These are phyloP conservation scores for Drosophila pallidifrons DNA, from an alignment of 1,140 invertebrate species.

Conservation along the genomic window DNA sequence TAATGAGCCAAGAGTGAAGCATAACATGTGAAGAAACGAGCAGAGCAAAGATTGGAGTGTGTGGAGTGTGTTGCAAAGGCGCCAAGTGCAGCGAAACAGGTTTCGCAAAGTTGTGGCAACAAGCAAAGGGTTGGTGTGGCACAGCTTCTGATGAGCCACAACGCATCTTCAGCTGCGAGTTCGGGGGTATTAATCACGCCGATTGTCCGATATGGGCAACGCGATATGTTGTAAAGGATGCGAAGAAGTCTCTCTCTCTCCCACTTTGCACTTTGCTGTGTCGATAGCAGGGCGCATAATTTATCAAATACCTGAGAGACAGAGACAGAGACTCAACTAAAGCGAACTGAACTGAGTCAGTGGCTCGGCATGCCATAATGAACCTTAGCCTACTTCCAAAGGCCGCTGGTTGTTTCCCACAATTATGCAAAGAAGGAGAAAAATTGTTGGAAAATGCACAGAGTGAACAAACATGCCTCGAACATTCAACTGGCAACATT, in stretches of 20 bases:
- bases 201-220: conserved; percentile 62
- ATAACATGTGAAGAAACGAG: neutral
- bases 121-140: conserved; percentile 1
- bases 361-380: conserved; percentile 74
- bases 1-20: conserved; percentile 59
- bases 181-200: conserved; percentile 68
- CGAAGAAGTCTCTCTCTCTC: too few species aligned
- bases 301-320: conserved; percentile 67
- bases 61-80: conserved; percentile 33
- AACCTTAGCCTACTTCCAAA: conserved; percentile 80
- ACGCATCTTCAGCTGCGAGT: neutral
- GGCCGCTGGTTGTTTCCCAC: conserved; percentile 81
- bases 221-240: conserved; percentile 47
- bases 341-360: conserved; percentile 54
- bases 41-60: conserved; percentile 34
- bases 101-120: conserved; percentile 19
- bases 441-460: conserved; percentile 48
- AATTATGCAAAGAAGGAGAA: conserved; percentile 77
- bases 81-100: conserved; percentile 71
- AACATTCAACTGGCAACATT: conserved; percentile 35
- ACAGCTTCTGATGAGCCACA: conserved; percentile 1
- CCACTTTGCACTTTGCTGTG: conserved; percentile 62
- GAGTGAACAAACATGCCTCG: conserved; percentile 69
- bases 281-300: conserved; percentile 70
- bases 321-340: neutral